These are phyloP conservation scores for Proctacanthus coquilletti DNA, from an alignment of 1,140 invertebrate genomes.

Conservation along the genomic window DNA sequence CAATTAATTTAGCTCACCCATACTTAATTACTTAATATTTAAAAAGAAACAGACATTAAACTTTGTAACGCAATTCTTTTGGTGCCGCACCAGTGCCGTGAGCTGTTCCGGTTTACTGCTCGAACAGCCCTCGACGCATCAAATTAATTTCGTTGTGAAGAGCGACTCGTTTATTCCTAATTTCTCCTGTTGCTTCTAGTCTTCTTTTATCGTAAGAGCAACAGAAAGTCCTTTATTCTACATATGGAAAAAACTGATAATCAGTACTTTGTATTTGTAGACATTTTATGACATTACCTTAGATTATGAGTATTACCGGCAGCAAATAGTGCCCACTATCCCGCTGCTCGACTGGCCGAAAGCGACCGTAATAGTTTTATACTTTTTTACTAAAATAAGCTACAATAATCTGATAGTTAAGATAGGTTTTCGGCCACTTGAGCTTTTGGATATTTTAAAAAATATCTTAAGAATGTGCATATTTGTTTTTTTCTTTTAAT, in stretches of 20 bases:
- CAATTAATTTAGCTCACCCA: constrained; percentile 30
- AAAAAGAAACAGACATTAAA: constrained; percentile 2
- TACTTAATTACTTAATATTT: constrained; percentile 14
- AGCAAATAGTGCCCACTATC: not conserved
- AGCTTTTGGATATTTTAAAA: constrained; percentile 17
- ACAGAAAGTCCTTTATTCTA: constrained; percentile 13
- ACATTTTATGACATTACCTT: not conserved
- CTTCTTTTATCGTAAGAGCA: constrained; percentile 30
- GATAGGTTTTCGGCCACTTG: constrained; percentile 22
- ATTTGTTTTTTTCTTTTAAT: constrained; percentile 7
- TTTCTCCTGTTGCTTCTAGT: constrained; percentile 30
- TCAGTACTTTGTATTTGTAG: not conserved
- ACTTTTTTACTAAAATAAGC: constrained; percentile 3
- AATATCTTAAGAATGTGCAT: constrained; percentile 4
- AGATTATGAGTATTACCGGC: not conserved
- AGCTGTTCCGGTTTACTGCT: constrained; percentile 16
- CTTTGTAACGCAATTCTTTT: constrained; percentile 5
- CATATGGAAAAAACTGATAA: constrained; percentile 1
- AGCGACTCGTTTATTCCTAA: constrained; percentile 12
- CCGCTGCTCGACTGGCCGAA: constrained; percentile 30
- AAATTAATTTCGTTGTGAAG: too few relatives aligned
- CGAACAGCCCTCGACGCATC: too few relatives aligned
- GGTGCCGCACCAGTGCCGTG: constrained; percentile 10
- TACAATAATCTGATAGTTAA: constrained; percentile 3
- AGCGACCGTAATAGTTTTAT: constrained; percentile 6